Evolutionary conservation across 1,140 invertebrate genomes (phyloP).

Genomic region (Zaprionus lachaisei): DNA sequence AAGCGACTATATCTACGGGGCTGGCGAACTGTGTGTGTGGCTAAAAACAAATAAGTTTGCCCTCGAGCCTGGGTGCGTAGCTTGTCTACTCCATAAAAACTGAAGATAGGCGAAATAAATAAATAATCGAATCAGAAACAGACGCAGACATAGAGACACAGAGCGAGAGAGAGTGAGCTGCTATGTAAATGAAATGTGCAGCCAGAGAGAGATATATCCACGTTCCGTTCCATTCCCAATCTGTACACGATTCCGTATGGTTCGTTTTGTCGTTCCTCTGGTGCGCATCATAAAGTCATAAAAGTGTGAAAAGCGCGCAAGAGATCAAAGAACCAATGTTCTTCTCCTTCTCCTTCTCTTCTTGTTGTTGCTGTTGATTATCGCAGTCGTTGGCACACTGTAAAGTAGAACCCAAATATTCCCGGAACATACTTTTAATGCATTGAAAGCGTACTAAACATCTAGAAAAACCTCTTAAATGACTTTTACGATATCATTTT

Average conservation of each 20-base stretch:
- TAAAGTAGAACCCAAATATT: background rate
- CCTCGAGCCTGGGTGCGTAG: background rate
- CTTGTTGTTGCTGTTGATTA: background rate
- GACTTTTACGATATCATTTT: background rate
- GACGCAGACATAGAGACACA: background rate
- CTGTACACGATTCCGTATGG: slow-evolving; percentile 18
- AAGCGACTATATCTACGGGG: background rate
- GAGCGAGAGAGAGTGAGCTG: slow-evolving; percentile 4
- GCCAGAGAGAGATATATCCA: background rate
- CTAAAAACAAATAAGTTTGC: slow-evolving; percentile 35
- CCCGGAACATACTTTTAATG: background rate
- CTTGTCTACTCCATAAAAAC: slow-evolving; percentile 37
- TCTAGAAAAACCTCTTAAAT: slow-evolving; percentile 14
- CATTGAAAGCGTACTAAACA: slow-evolving; percentile 11
- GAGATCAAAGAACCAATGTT: slow-evolving; percentile 56
- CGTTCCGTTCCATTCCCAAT: background rate
- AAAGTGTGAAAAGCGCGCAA: slow-evolving; percentile 68
- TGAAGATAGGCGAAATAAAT: slow-evolving; percentile 51
- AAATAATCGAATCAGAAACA: slow-evolving; percentile 36
- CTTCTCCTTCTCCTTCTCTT: slow-evolving; percentile 5
- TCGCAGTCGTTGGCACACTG: slow-evolving; percentile 5
- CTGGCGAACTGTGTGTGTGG: slow-evolving; percentile 20
- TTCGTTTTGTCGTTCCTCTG: slow-evolving; percentile 61
- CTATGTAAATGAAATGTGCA: slow-evolving; percentile 32
- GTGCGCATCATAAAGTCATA: slow-evolving; percentile 68